Evolutionary conservation across 1,140 invertebrate genomes (phyloP).

Genomic region (Idris sp.): DNA sequence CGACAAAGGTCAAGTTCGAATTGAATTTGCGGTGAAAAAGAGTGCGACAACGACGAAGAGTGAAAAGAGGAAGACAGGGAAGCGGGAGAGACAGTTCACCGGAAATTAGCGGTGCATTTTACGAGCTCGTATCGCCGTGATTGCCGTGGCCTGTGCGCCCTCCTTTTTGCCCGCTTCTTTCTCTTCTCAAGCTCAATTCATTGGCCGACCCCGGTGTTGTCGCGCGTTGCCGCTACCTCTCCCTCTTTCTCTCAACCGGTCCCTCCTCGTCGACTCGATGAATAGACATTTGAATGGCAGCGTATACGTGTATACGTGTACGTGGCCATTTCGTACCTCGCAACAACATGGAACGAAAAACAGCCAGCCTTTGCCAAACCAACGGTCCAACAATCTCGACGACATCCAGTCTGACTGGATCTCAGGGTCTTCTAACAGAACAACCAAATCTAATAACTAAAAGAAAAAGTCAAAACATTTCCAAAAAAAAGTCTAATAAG

Average conservation of each 20-base stretch:
- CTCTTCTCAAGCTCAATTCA: constrained; percentile 37
- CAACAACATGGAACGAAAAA: constrained; percentile 30
- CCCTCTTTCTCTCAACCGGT: constrained; percentile 15
- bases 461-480: no score
- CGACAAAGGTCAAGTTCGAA: constrained; percentile 26
- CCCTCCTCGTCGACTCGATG: constrained; percentile 34
- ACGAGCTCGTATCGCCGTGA: constrained; percentile 62
- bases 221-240: constrained; percentile 7
- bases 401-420: neutral
- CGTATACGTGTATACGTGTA: constrained; percentile 10
- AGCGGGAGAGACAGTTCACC: constrained; percentile 50
- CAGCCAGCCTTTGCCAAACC: constrained; percentile 21
- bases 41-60: constrained; percentile 3
- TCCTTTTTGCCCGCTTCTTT: constrained; percentile 40
- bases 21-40: neutral
- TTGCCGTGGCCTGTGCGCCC: constrained; percentile 37
- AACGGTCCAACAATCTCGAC: constrained; percentile 2
- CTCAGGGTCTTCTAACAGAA: no score
- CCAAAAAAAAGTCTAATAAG: no score
- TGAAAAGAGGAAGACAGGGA: constrained; percentile 44
- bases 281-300: constrained; percentile 47
- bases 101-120: constrained; percentile 71
- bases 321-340: constrained; percentile 37
- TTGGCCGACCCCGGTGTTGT: constrained; percentile 14
- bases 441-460: no score